A percentile compares a stretch with the other conserved stretches of the same genome.
These are phyloP conservation scores for Diaprepes abbreviatus DNA, from an alignment of 2,888 invertebrate genomes.

Conservation along the genomic window DNA sequence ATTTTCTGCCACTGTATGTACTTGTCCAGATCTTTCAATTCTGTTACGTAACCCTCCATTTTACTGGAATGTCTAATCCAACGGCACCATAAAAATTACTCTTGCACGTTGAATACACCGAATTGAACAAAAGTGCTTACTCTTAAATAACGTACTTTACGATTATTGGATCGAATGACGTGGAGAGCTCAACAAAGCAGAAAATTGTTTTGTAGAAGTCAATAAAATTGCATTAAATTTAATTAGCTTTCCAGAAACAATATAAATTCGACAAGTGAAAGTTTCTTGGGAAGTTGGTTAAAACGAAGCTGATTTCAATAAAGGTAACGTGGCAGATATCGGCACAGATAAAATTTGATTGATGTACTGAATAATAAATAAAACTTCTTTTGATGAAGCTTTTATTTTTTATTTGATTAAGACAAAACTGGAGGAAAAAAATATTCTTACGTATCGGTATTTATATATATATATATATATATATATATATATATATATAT, in stretches of 20 bases:
- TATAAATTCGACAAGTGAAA: conserved; percentile 21
- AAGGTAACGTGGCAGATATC: too few relatives aligned
- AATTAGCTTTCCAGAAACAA: conserved; percentile 22
- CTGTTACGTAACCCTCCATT: neutral
- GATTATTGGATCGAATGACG: conserved; percentile 19
- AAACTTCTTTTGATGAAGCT: too few relatives aligned
- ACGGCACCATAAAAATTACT: neutral
- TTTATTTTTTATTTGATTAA: too few relatives aligned
- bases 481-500: too few relatives aligned
- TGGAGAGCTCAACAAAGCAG: conserved; percentile 24
- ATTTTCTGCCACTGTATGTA: too few relatives aligned
- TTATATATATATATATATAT: too few relatives aligned
- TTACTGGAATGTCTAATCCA: neutral
- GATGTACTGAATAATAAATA: too few relatives aligned
- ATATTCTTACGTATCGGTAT: too few relatives aligned
- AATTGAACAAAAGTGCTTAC: conserved; percentile 9
- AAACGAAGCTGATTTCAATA: neutral
- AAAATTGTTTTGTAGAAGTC: conserved; percentile 21
- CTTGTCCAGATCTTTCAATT: too few relatives aligned
- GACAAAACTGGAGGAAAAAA: too few relatives aligned
- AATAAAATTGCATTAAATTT: conserved; percentile 33
- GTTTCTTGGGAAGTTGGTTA: conserved; percentile 20
- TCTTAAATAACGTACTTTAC: conserved; percentile 3
- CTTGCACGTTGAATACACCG: neutral
- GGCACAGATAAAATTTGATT: too few relatives aligned